These are phyloP conservation scores for Colletes collaris DNA, from an alignment of 2,888 invertebrate genomes.

Conservation along the genomic window DNA sequence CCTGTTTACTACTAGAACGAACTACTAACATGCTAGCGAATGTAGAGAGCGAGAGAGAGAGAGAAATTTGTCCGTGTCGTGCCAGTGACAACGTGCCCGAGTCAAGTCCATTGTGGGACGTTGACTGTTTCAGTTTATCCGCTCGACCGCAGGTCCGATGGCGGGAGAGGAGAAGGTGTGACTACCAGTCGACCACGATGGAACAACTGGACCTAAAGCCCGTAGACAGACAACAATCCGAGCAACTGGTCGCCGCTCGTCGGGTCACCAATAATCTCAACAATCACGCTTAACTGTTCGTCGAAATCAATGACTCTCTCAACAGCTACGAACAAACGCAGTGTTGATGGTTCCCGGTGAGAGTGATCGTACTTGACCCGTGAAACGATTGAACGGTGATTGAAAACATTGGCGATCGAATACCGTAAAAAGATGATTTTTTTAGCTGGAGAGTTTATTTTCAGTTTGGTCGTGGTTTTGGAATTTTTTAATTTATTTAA, in stretches of 20 bases:
- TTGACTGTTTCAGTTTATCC: slow-evolving; percentile 89
- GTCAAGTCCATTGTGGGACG: slow-evolving; percentile 80
- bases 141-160: slow-evolving; percentile 88
- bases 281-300: slow-evolving; percentile 62
- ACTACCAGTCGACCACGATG: slow-evolving; percentile 84
- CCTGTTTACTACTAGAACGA: not conserved
- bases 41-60: slow-evolving; percentile 3
- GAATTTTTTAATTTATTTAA: too few species aligned
- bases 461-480: too few species aligned
- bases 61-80: slow-evolving; percentile 75
- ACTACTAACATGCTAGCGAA: slow-evolving; percentile 2
- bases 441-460: too few species aligned
- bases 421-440: too few species aligned
- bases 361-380: not conserved
- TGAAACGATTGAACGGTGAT: not conserved
- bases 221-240: slow-evolving; percentile 47
- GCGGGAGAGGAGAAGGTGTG: slow-evolving; percentile 93
- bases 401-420: too few species aligned
- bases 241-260: slow-evolving; percentile 52
- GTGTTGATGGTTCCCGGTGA: slow-evolving; percentile 70
- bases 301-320: slow-evolving; percentile 65
- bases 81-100: slow-evolving; percentile 78
- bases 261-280: slow-evolving; percentile 59
- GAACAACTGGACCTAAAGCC: slow-evolving; percentile 44
- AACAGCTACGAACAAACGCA: slow-evolving; percentile 73